A percentile compares a stretch with the other conserved stretches of the same genome.
phyloP scores from a whole-genome alignment of 2,888 invertebrate species.

The Lordiphosa fenestrarum region DNA sequence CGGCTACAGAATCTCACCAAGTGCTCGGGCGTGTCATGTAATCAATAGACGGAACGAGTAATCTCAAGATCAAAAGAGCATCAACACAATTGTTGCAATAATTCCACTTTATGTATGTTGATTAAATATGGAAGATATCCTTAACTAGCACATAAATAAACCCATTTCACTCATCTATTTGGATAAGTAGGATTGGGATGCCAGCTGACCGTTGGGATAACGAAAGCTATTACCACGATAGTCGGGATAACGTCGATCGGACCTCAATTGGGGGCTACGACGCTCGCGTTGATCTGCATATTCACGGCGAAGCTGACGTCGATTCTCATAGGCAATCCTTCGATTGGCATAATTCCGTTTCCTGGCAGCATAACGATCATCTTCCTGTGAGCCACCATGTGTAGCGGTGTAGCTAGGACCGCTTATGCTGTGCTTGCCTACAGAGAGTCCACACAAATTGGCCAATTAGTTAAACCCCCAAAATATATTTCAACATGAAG shows the following conservation, averaged over 20 bases:
- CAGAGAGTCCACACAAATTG: constrained; percentile 1
- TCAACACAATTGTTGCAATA: too few relatives aligned
- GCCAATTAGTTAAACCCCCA: neutral
- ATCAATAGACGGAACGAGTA: neutral
- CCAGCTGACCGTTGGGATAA: constrained; percentile 27
- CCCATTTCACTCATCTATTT: neutral
- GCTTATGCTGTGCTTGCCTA: constrained; percentile 29
- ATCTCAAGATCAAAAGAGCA: neutral
- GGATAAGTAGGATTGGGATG: constrained; percentile 15
- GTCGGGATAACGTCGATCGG: constrained; percentile 34
- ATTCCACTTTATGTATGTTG: neutral
- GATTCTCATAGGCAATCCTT: neutral
- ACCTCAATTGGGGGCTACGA: constrained; percentile 25
- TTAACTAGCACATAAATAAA: too few relatives aligned
- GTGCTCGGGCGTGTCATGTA: constrained; percentile 74
- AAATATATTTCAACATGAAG: neutral
- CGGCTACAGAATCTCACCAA: constrained; percentile 72
- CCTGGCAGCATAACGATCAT: constrained; percentile 10
- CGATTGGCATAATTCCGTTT: neutral
- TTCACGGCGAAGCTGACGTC: constrained; percentile 18
- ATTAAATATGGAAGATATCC: neutral
- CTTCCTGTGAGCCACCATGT: too few relatives aligned
- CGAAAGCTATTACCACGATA: constrained; percentile 36
- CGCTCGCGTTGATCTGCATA: constrained; percentile 13
- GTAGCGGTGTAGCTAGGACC: constrained; percentile 20